phyloP scores from a whole-genome alignment of 2,113 vertebrate genomes.

The Chitala chitala region DNA sequence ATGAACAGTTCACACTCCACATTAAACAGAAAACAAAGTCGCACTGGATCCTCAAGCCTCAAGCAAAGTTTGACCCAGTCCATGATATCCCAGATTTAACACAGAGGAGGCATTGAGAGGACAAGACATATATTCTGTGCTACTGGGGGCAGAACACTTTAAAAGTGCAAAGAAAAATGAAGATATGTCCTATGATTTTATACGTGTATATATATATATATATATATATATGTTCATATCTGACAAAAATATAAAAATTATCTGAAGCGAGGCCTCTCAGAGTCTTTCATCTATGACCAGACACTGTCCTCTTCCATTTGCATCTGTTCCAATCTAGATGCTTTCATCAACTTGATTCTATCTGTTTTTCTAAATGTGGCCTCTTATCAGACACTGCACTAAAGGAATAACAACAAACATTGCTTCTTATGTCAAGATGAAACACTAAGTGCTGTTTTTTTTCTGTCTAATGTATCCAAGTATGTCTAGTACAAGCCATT shows the following conservation, averaged over 20 bases:
- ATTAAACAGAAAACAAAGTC: neutral
- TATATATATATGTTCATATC: conserved; percentile 42
- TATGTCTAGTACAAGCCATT: conserved; percentile 22
- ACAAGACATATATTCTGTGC: too few relatives aligned
- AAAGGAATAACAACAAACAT: conserved; percentile 27
- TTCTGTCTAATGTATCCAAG: conserved; percentile 23
- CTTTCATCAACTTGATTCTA: conserved; percentile 47
- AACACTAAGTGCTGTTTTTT: conserved; percentile 22
- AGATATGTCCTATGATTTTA: conserved; percentile 30
- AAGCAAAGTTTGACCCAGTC: neutral
- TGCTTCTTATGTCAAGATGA: conserved; percentile 26
- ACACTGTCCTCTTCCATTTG: conserved; percentile 32
- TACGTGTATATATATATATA: conserved; percentile 37
- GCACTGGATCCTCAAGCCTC: neutral
- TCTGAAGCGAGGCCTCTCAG: conserved; percentile 24
- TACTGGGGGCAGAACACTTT: too few relatives aligned
- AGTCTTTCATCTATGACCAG: conserved; percentile 41
- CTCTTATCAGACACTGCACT: conserved; percentile 3
- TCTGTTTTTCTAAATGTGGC: conserved; percentile 28
- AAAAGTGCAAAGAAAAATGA: too few relatives aligned
- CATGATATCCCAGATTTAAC: neutral
- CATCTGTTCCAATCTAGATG: conserved; percentile 26
- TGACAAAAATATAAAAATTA: conserved; percentile 38
- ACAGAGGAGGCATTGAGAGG: conserved; percentile 10
- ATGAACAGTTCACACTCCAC: too few relatives aligned